phyloP scores from a whole-genome alignment of 1,140 invertebrate species.

The Caerostris extrusa region DNA sequence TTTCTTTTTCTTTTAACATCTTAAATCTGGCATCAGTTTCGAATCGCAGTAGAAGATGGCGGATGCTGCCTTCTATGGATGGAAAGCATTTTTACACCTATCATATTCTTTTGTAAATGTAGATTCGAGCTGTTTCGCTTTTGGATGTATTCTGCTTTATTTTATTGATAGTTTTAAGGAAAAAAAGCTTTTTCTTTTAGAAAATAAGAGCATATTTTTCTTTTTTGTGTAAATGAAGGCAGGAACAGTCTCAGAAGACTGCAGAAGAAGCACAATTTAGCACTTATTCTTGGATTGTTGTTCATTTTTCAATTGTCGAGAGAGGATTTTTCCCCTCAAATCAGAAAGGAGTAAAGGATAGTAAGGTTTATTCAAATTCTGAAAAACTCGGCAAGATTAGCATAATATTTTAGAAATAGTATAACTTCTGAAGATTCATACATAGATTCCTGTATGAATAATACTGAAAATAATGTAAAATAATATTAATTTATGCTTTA shows the following conservation, averaged over 20 bases:
- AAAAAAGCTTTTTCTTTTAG: neutral
- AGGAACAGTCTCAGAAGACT: neutral
- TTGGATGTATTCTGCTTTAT: neutral
- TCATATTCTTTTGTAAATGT: neutral
- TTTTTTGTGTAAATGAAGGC: neutral
- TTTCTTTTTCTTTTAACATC: neutral
- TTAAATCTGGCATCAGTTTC: neutral
- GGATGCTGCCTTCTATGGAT: neutral
- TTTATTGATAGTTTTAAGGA: neutral
- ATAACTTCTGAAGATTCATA: too few relatives aligned
- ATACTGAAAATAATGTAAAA: too few relatives aligned
- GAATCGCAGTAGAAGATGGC: neutral
- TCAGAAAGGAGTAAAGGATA: neutral
- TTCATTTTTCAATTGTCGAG: neutral
- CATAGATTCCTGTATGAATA: too few relatives aligned
- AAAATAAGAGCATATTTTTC: too few relatives aligned
- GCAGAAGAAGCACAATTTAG: neutral
- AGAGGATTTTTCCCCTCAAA: too few relatives aligned
- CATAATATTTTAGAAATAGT: too few relatives aligned
- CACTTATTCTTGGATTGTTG: neutral
- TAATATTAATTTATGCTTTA: too few relatives aligned
- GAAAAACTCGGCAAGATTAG: neutral
- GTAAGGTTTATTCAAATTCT: neutral
- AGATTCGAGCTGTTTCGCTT: neutral
- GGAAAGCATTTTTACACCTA: constrained; percentile 1